Percentiles rank a stretch among this genome's conserved stretches.
Conservation (phyloP, 2,113 vertebrate genomes). For the Coregonus clupeaformis region DNA sequence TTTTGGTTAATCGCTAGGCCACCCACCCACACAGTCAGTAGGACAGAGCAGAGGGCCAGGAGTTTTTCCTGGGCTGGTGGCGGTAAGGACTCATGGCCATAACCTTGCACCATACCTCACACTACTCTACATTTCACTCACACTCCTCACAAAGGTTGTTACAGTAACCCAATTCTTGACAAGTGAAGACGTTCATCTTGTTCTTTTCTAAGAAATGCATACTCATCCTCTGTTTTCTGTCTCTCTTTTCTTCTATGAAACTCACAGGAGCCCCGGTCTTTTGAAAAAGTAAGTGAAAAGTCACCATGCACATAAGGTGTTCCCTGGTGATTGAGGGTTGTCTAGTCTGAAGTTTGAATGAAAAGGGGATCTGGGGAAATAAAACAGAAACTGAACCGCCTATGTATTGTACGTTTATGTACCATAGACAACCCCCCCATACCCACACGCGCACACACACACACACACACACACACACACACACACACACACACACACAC, state of each 20-base stretch:
- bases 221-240: slow-evolving; percentile 10
- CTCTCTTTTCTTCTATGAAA: slow-evolving; percentile 5
- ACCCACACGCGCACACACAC: too few species aligned
- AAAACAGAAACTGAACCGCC: too few species aligned
- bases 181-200: neutral
- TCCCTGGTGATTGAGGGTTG: neutral
- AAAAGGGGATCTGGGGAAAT: too few species aligned
- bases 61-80: too few species aligned
- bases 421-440: neutral
- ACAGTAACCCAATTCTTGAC: neutral
- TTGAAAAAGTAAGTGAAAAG: slow-evolving; percentile 8
- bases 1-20: neutral
- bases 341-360: slow-evolving; percentile 11
- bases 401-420: slow-evolving; percentile 5
- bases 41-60: too few species aligned
- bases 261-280: slow-evolving; percentile 28
- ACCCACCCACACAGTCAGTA: neutral
- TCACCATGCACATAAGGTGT: neutral
- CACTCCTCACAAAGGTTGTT: too few species aligned
- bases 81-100: too few species aligned
- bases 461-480: slow-evolving; percentile 7
- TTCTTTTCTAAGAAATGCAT: slow-evolving; percentile 15
- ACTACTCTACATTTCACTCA: too few species aligned
- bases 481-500: too few species aligned
- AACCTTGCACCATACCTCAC: too few species aligned